Evolutionary conservation across 2,113 vertebrate genomes (phyloP).

Genomic region (Rana temporaria): DNA sequence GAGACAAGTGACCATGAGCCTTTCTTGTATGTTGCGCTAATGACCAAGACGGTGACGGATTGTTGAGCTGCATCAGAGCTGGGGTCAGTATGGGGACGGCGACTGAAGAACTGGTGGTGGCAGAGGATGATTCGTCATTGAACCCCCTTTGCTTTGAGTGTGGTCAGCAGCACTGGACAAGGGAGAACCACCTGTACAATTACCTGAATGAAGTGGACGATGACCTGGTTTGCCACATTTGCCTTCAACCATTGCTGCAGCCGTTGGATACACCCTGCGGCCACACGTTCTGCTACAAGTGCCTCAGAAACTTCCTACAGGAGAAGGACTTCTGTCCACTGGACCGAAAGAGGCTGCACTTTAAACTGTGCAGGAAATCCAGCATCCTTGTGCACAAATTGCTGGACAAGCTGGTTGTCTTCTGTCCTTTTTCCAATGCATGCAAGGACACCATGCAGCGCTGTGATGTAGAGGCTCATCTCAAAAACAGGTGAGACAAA

Average conservation of each 20-base stretch:
- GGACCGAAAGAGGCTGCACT: constrained; percentile 91
- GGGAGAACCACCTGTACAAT: constrained; percentile 97
- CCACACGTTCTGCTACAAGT: constrained; percentile 98
- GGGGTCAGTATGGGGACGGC: constrained; percentile 83
- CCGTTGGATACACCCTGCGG: constrained; percentile 95
- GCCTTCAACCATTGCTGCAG: constrained; percentile 96
- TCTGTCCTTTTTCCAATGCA: constrained; percentile 86
- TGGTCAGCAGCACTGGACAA: constrained; percentile 92
- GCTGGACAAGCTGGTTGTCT: constrained; percentile 91
- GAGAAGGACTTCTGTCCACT: constrained; percentile 97
- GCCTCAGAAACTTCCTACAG: constrained; percentile 94
- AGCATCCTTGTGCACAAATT: constrained; percentile 98
- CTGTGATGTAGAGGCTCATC: constrained; percentile 94
- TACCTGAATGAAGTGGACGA: constrained; percentile 97
- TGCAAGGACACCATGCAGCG: constrained; percentile 94
- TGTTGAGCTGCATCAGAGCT: constrained; percentile 28
- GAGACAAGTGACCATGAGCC: constrained; percentile 1
- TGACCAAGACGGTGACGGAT: neutral
- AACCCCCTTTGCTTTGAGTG: constrained; percentile 92
- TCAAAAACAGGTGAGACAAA: constrained; percentile 90
- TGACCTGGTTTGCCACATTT: constrained; percentile 97
- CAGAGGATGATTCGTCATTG: constrained; percentile 80
- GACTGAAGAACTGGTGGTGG: constrained; percentile 79
- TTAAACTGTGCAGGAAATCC: constrained; percentile 92
- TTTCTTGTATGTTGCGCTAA: neutral